Evolutionary conservation across 2,888 invertebrate species (phyloP).

Genomic region (Amblyteles armatorius): DNA sequence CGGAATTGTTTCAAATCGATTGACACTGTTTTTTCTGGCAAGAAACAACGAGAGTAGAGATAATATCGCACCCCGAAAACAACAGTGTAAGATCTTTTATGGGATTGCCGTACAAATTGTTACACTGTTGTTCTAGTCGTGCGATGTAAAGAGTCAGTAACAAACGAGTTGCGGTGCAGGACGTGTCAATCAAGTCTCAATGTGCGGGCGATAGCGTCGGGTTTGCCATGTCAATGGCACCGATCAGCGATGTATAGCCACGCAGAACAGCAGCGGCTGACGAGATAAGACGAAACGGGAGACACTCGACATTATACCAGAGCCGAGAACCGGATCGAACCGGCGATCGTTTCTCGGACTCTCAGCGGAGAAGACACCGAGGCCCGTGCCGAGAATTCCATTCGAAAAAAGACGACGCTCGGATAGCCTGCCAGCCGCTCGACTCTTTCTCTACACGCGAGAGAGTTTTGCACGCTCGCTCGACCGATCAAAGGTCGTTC

Average conservation of each 20-base stretch:
- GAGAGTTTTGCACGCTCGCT: neutral
- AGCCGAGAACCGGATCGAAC: constrained; percentile 61
- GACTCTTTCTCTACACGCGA: neutral
- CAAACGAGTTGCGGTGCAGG: neutral
- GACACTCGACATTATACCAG: constrained; percentile 38
- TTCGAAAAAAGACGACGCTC: constrained; percentile 25
- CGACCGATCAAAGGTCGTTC: constrained; percentile 57
- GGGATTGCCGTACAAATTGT: neutral
- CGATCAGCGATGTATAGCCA: neutral
- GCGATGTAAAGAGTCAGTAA: neutral
- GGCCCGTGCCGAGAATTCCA: constrained; percentile 53
- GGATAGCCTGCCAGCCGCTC: neutral
- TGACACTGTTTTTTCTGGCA: too few relatives aligned
- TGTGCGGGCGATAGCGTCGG: neutral
- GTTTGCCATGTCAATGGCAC: constrained; percentile 55
- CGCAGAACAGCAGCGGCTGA: neutral
- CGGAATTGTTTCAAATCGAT: too few relatives aligned
- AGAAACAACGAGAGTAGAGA: too few relatives aligned
- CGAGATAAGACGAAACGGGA: constrained; percentile 58
- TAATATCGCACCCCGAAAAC: too few relatives aligned
- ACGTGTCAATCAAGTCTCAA: neutral
- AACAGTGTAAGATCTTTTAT: neutral
- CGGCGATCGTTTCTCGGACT: constrained; percentile 57
- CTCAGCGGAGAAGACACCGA: constrained; percentile 24
- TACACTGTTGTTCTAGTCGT: neutral